A percentile compares a stretch with the other conserved stretches of the same genome.
phyloP scores from a whole-genome alignment of 2,888 invertebrate species.

The Luperina nickerlii region DNA sequence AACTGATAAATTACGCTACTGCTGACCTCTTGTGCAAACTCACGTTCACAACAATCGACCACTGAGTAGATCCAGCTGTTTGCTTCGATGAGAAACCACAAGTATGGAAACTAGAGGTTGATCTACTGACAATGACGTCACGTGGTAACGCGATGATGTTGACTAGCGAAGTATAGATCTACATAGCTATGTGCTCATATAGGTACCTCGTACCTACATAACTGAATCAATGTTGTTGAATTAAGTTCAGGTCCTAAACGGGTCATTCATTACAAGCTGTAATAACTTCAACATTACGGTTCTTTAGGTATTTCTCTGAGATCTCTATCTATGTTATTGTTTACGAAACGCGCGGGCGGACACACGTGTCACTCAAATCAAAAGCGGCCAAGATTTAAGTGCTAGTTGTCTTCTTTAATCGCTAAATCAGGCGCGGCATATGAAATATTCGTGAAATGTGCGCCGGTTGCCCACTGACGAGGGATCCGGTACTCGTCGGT shows the following conservation, averaged over 20 bases:
- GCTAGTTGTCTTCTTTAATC: slow-evolving; percentile 67
- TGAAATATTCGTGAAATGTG: slow-evolving; percentile 80
- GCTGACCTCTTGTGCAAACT: slow-evolving; percentile 45
- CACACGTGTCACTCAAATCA: slow-evolving; percentile 48
- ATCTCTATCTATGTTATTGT: slow-evolving; percentile 51
- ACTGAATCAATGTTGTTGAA: slow-evolving; percentile 23
- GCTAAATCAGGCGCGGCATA: slow-evolving; percentile 68
- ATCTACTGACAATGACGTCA: slow-evolving; percentile 61
- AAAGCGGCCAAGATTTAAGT: slow-evolving; percentile 15
- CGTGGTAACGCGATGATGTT: slow-evolving; percentile 52
- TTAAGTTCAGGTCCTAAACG: slow-evolving; percentile 5
- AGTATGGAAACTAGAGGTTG: slow-evolving; percentile 50
- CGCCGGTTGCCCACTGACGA: slow-evolving; percentile 83
- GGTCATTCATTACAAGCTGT: slow-evolving; percentile 27
- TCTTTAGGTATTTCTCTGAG: slow-evolving; percentile 15
- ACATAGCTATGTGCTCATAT: slow-evolving; percentile 4
- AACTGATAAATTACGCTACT: slow-evolving; percentile 53
- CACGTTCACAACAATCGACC: slow-evolving; percentile 2
- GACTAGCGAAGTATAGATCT: slow-evolving; percentile 10
- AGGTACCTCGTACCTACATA: not conserved
- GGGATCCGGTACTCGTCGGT: slow-evolving; percentile 86
- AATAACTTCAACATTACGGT: not conserved
- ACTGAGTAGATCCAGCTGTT: slow-evolving; percentile 41
- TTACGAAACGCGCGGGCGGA: slow-evolving; percentile 41
- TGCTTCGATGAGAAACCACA: slow-evolving; percentile 52